Evolutionary conservation across 2,797 vertebrate species (phyloP).

Genomic region (Eurystomus glaucurus): DNA sequence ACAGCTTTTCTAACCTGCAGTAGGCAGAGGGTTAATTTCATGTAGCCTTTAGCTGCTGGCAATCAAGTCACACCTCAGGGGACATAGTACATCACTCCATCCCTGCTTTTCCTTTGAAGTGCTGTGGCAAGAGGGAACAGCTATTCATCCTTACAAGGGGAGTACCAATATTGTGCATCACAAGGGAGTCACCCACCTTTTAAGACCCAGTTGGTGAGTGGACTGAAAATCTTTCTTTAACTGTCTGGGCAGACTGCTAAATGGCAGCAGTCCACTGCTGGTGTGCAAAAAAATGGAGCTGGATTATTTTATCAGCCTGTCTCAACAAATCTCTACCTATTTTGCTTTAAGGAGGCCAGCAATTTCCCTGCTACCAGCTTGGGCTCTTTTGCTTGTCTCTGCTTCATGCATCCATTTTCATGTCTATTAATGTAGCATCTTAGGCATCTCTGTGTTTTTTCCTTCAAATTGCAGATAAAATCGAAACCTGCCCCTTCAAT

Average conservation of each 20-base stretch:
- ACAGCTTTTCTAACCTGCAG: neutral
- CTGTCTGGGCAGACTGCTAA: neutral
- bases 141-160: rapidly evolving
- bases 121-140: neutral
- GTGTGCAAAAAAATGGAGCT: neutral
- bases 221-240: neutral
- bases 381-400: neutral
- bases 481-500: neutral
- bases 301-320: neutral
- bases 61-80: neutral
- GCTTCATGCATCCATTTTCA: neutral
- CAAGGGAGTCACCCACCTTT: neutral
- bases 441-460: neutral
- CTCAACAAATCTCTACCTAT: neutral
- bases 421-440: neutral
- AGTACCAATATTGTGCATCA: neutral
- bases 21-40: neutral
- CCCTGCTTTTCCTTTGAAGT: neutral
- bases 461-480: neutral
- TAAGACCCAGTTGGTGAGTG: neutral
- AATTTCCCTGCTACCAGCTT: neutral
- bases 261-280: neutral
- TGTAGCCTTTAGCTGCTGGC: neutral
- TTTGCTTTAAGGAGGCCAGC: neutral
- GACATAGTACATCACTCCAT: neutral